These are phyloP conservation scores for Crypturellus undulatus DNA, from an alignment of 2,113 vertebrate genomes.

Conservation along the genomic window DNA sequence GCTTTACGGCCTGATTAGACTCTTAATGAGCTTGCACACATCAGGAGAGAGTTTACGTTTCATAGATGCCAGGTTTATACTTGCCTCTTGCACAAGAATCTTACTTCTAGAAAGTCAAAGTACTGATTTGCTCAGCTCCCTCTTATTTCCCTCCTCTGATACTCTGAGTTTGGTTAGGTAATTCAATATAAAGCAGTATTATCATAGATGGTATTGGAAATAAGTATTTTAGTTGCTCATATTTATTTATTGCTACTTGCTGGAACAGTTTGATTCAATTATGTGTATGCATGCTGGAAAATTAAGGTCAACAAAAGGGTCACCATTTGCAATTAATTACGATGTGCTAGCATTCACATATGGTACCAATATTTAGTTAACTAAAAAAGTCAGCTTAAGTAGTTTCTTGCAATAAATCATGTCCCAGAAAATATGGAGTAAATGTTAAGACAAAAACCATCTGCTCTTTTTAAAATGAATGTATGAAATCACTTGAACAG, in stretches of 20 bases:
- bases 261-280: slow-evolving; percentile 74
- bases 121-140: neutral
- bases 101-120: neutral
- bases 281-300: slow-evolving; percentile 70
- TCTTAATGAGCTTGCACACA: neutral
- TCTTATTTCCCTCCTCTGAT: neutral
- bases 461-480: slow-evolving; percentile 76
- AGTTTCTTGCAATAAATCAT: slow-evolving; percentile 79
- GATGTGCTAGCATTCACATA: slow-evolving; percentile 80
- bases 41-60: neutral
- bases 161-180: slow-evolving; percentile 11
- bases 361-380: slow-evolving; percentile 82
- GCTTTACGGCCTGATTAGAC: neutral
- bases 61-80: neutral
- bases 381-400: slow-evolving; percentile 78
- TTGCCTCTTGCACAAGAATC: neutral
- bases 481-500: slow-evolving; percentile 57
- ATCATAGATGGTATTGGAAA: slow-evolving; percentile 34
- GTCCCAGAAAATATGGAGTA: slow-evolving; percentile 76
- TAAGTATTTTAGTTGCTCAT: slow-evolving; percentile 65
- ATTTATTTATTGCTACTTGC: slow-evolving; percentile 69
- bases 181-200: slow-evolving; percentile 25
- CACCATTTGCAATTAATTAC: slow-evolving; percentile 83
- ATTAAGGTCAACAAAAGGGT: slow-evolving; percentile 77
- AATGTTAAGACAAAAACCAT: slow-evolving; percentile 81